These are phyloP conservation scores for Rapana venosa DNA, from an alignment of 2,888 invertebrate genomes.

Conservation along the genomic window DNA sequence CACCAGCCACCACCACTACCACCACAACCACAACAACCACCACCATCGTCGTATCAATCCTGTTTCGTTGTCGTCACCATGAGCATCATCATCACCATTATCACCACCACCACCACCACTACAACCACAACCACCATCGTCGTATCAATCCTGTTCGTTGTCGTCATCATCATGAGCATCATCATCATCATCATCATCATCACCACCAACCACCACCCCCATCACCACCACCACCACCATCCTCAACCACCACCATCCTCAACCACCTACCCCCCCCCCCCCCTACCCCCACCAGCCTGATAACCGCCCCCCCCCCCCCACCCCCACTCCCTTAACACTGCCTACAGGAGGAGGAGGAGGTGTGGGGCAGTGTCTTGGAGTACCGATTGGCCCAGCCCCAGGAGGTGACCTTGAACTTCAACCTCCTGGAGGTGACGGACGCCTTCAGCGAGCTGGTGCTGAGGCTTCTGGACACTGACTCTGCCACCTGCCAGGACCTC, in stretches of 20 bases:
- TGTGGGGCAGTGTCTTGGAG: background rate
- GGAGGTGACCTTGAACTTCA: background rate
- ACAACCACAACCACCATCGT: too few relatives aligned
- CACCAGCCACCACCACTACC: background rate
- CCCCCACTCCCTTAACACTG: too few relatives aligned
- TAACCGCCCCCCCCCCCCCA: background rate
- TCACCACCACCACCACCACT: too few relatives aligned
- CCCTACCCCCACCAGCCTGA: background rate
- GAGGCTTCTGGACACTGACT: background rate
- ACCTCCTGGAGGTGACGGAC: background rate
- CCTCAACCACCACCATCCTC: background rate
- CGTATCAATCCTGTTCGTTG: too few relatives aligned
- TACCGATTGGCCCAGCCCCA: background rate
- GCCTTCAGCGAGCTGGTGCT: background rate
- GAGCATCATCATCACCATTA: slow-evolving; percentile 26
- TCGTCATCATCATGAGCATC: slow-evolving; percentile 4
- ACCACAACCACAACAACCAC: too few relatives aligned
- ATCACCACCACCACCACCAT: background rate
- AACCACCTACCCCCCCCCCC: background rate
- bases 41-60: too few relatives aligned
- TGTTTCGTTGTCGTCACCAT: background rate
- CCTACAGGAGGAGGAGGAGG: background rate
- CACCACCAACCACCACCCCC: background rate
- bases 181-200: slow-evolving; percentile 1
- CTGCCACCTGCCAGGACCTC: background rate